Conservation (phyloP, 2,113 vertebrate species). For the Neogale vison region DNA sequence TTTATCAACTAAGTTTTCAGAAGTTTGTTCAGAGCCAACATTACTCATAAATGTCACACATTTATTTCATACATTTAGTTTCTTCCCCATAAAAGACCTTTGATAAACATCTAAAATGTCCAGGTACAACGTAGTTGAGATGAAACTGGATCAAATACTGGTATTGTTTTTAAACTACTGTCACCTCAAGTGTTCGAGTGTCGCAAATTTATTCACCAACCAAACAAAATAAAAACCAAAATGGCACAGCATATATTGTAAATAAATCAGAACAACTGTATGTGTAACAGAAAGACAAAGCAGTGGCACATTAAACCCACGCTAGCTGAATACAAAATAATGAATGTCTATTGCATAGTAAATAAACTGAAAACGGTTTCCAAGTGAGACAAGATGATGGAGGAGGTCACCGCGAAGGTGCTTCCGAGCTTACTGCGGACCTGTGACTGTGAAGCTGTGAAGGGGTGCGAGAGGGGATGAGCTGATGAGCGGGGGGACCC, state of each 20-base stretch:
- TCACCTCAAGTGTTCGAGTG: slow-evolving; percentile 88
- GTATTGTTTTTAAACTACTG: slow-evolving; percentile 83
- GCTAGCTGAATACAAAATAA: slow-evolving; percentile 85
- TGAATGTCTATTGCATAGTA: slow-evolving; percentile 94
- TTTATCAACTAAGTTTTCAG: slow-evolving; percentile 87
- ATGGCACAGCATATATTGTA: slow-evolving; percentile 88
- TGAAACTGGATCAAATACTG: slow-evolving; percentile 90
- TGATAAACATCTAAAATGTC: slow-evolving; percentile 87
- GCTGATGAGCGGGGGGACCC: slow-evolving; percentile 80
- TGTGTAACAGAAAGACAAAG: slow-evolving; percentile 90
- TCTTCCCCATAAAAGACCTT: slow-evolving; percentile 85
- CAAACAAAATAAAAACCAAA: slow-evolving; percentile 86
- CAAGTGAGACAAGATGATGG: slow-evolving; percentile 83
- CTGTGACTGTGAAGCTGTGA: slow-evolving; percentile 83
- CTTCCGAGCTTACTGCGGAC: slow-evolving; percentile 84
- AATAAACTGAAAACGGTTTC: slow-evolving; percentile 89
- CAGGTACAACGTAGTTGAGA: slow-evolving; percentile 88
- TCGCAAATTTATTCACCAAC: slow-evolving; percentile 88
- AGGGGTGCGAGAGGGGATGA: slow-evolving; percentile 77
- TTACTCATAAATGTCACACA: slow-evolving; percentile 84
- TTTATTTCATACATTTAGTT: slow-evolving; percentile 80
- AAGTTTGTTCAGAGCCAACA: slow-evolving; percentile 86
- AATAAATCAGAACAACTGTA: slow-evolving; percentile 80
- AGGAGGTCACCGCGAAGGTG: slow-evolving; percentile 83
- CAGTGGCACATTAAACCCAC: slow-evolving; percentile 85